A percentile compares a stretch with the other conserved stretches of the same genome.
These are phyloP conservation scores for Anas acuta DNA, from an alignment of 2,797 vertebrate species.

Conservation along the genomic window DNA sequence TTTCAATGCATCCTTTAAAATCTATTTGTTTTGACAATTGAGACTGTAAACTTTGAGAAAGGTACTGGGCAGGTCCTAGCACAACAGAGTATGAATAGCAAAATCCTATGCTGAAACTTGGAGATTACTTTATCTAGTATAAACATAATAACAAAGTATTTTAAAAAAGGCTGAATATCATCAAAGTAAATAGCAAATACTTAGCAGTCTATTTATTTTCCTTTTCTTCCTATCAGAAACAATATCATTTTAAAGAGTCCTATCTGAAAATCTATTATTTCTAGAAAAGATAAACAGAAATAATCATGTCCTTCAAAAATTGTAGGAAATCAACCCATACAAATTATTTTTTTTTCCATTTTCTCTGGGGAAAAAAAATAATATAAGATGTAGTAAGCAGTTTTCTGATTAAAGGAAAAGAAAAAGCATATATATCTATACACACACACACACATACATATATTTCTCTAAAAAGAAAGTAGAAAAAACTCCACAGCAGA, in stretches of 20 bases:
- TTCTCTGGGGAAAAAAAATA: neutral
- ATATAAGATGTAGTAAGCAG: neutral
- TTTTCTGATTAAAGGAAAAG: neutral
- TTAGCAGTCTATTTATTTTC: neutral
- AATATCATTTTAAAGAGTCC: neutral
- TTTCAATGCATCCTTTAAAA: neutral
- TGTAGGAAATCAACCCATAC: neutral
- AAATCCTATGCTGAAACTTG: neutral
- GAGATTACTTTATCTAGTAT: neutral
- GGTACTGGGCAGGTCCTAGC: neutral
- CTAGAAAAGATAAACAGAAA: neutral
- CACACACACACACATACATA: too few species aligned
- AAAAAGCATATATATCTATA: neutral
- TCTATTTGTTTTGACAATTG: neutral
- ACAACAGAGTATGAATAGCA: neutral
- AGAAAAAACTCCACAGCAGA: neutral
- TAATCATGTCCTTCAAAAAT: neutral
- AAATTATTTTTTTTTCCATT: neutral
- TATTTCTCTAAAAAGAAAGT: neutral
- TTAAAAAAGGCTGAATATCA: neutral
- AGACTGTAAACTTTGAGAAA: rapidly evolving
- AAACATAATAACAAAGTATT: neutral
- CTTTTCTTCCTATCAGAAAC: neutral
- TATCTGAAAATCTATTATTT: neutral
- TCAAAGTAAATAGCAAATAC: neutral